phyloP scores from a whole-genome alignment of 1,140 invertebrate genomes.

The Anoplolepis gracilipes region DNA sequence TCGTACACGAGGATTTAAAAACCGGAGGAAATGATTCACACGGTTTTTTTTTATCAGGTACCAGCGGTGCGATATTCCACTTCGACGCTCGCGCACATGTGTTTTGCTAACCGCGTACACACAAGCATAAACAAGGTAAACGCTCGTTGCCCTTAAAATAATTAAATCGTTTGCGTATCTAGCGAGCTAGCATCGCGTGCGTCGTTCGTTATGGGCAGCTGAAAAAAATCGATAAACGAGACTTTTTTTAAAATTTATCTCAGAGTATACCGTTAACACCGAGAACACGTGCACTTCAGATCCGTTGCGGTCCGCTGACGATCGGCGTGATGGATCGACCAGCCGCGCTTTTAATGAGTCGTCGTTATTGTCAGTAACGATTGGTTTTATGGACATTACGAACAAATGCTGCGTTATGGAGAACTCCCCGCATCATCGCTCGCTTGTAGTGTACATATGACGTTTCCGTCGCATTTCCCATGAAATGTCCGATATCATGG shows the following conservation, averaged over 20 bases:
- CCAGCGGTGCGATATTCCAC: conserved; percentile 58
- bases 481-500: no score
- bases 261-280: conserved; percentile 31
- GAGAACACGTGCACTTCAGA: conserved; percentile 48
- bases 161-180: conserved; percentile 63
- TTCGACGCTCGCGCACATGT: conserved; percentile 30
- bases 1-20: conserved; percentile 67
- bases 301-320: conserved; percentile 55
- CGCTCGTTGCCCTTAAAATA: conserved; percentile 64
- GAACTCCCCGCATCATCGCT: conserved; percentile 29
- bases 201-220: not conserved
- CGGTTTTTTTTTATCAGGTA: conserved; percentile 57
- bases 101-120: conserved; percentile 16
- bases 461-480: conserved; percentile 34
- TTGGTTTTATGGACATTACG: conserved; percentile 75
- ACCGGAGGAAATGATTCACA: conserved; percentile 56
- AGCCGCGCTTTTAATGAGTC: conserved; percentile 66
- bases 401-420: conserved; percentile 43
- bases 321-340: not conserved
- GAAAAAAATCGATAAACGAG: conserved; percentile 46
- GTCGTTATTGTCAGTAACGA: conserved; percentile 77
- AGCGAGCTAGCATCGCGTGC: conserved; percentile 21
- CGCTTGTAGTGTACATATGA: conserved; percentile 47
- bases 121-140: conserved; percentile 38
- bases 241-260: conserved; percentile 36